These are phyloP conservation scores for Sebastes taczanowskii DNA, from an alignment of 2,797 vertebrate species.

Conservation along the genomic window DNA sequence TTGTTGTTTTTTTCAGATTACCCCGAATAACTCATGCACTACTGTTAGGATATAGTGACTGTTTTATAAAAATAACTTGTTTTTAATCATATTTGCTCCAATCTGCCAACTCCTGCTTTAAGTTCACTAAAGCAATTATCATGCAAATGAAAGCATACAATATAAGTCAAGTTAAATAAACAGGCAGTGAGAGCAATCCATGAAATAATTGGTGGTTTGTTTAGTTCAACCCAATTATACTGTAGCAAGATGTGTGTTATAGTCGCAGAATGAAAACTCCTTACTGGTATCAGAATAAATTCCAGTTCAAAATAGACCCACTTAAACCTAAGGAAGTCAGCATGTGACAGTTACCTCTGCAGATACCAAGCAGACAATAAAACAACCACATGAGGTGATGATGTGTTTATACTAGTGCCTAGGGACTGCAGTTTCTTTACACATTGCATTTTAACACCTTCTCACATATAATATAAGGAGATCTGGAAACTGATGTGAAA, in stretches of 20 bases:
- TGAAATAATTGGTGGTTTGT: slow-evolving; percentile 6
- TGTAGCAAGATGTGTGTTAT: slow-evolving; percentile 9
- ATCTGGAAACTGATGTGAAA: slow-evolving; percentile 18
- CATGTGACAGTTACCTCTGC: slow-evolving; percentile 9
- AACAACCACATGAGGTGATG: background rate
- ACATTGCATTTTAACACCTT: slow-evolving; percentile 1
- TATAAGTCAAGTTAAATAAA: slow-evolving; percentile 24
- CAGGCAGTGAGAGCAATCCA: slow-evolving; percentile 19
- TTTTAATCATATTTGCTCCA: too few species aligned
- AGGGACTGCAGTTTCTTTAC: background rate
- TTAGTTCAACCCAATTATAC: slow-evolving; percentile 24
- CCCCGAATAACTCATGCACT: too few species aligned
- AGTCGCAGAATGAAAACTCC: slow-evolving; percentile 6
- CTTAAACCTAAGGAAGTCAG: background rate
- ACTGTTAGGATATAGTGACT: too few species aligned
- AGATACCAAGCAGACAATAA: slow-evolving; percentile 2
- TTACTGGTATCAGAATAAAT: slow-evolving; percentile 13
- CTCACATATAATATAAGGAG: background rate
- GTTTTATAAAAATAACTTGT: too few species aligned
- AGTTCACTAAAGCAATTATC: background rate
- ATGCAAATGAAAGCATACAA: background rate
- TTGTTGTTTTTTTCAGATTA: too few species aligned
- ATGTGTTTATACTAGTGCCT: background rate
- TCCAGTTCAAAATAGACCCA: slow-evolving; percentile 17
- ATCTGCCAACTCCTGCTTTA: background rate